phyloP scores from a whole-genome alignment of 2,888 invertebrate species.

The Apodemia duryi region DNA sequence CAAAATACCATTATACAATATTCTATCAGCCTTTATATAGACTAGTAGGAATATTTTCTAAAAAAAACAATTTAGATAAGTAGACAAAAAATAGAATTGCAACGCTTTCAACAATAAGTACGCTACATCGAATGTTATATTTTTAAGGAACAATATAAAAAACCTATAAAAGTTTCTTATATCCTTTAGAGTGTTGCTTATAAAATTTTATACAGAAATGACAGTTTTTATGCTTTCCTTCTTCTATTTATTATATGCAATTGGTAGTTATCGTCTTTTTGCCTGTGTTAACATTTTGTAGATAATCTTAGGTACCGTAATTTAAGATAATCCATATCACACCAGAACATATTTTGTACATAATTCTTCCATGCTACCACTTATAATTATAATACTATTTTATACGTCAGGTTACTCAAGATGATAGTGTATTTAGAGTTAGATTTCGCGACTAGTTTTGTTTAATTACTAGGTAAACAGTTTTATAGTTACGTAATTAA shows the following conservation, averaged over 20 bases:
- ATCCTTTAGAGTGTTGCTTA: too few relatives aligned
- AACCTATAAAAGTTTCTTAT: too few relatives aligned
- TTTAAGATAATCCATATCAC: conserved; percentile 33
- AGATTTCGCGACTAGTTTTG: conserved; percentile 68
- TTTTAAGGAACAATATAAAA: too few relatives aligned
- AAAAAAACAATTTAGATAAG: too few relatives aligned
- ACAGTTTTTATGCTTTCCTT: too few relatives aligned
- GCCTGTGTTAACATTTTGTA: conserved; percentile 34
- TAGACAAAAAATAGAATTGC: too few relatives aligned
- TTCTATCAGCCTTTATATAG: too few relatives aligned
- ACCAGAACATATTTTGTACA: conserved; percentile 38
- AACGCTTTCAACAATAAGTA: too few relatives aligned
- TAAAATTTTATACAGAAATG: too few relatives aligned
- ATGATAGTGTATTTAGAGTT: conserved; percentile 47
- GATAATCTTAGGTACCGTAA: conserved; percentile 32
- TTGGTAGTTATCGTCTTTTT: conserved; percentile 32
- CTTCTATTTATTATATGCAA: conserved; percentile 6
- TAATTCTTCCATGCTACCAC: conserved; percentile 34
- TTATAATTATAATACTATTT: conserved; percentile 26
- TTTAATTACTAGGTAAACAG: conserved; percentile 69
- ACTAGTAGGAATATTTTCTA: too few relatives aligned
- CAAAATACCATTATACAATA: too few relatives aligned
- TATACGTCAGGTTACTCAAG: conserved; percentile 25
- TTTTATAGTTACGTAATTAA: conserved; percentile 68
- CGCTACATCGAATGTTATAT: too few relatives aligned